Base-by-base conservation (phyloP, 2,797 vertebrate species). In the Poecilia gillii region DNA sequence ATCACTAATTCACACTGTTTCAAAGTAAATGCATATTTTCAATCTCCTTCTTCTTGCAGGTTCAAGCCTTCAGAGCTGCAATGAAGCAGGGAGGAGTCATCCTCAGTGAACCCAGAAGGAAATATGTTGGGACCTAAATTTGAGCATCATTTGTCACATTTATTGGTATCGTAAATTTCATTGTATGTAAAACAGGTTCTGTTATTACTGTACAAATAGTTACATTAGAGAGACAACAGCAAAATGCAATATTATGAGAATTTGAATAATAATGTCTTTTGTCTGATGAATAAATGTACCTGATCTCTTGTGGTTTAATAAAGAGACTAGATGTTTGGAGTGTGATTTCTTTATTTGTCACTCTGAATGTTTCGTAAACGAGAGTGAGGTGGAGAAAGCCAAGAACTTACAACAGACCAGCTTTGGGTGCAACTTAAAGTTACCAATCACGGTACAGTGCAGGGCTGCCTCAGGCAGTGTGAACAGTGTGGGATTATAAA, bases 31-130 rank as follows among this genome's bases (percentile, higher is more conserved):
- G 28, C 28, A 41, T 68, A 6, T 20, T 25, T 45, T 74, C 53
- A 2, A 1, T 78, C 16, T 76, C 0, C 33, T 78, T 12, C 89
- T 46, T 64, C 59, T 76, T 90, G 79, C 89, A 99, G 98, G 94
- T 98, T 81, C 96, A 97, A 91, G 88, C 81, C 4, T 97, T 99
- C 23, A 90, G 96, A 78, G 87, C 83, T 41, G 97, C 97, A 7
- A 84, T 99, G 96, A 96, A 96, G 75, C 96, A 97, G 14, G 96
- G 97, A 25, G 98, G 98, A 14, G 91, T 99, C 0, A 47, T 85
- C 70, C 95, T 99, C 6, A 92, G n/a, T 64, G 98, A 99, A 88
- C 97, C 97, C 6, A 95, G 90, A 77, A 96, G 97, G 75, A 96
- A 97, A 92, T 97, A 96, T 78, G 12, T 77, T 31, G 95, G 77